A percentile compares a stretch with the other conserved stretches of the same genome.
phyloP scores from a whole-genome alignment of 2,888 invertebrate species.

The Eledona agricola region DNA sequence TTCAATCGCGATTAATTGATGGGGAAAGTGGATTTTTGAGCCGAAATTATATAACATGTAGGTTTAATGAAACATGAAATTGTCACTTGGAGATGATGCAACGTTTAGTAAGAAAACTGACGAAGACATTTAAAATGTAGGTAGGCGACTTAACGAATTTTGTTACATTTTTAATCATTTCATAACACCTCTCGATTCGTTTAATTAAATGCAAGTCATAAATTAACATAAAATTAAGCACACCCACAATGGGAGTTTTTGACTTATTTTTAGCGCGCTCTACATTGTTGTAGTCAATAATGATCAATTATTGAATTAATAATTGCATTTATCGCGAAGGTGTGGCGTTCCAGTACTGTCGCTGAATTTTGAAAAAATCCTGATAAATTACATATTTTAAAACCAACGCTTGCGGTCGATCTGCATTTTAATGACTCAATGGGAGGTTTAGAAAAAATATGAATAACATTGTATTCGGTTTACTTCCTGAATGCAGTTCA shows the following conservation, averaged over 20 bases:
- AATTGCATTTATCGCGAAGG: constrained; percentile 31
- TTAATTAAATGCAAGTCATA: constrained; percentile 28
- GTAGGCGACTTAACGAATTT: constrained; percentile 31
- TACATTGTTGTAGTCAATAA: constrained; percentile 14
- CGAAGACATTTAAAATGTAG: constrained; percentile 28
- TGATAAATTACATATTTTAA: constrained; percentile 33
- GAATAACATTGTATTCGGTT: constrained; percentile 23
- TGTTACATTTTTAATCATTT: constrained; percentile 32
- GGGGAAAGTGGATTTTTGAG: constrained; percentile 24
- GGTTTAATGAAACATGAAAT: constrained; percentile 27
- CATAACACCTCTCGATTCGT: constrained; percentile 16
- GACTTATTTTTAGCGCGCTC: background rate
- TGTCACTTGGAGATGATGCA: constrained; percentile 32
- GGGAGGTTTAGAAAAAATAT: constrained; percentile 14
- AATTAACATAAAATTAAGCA: constrained; percentile 20
- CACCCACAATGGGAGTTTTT: constrained; percentile 23
- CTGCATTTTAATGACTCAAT: constrained; percentile 26
- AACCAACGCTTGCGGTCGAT: constrained; percentile 26
- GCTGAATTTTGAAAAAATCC: constrained; percentile 25
- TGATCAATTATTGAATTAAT: constrained; percentile 33
- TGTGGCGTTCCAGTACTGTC: constrained; percentile 33
- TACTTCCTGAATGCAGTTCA: constrained; percentile 29
- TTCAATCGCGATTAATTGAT: constrained; percentile 28
- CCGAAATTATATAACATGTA: constrained; percentile 22
- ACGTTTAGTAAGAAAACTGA: constrained; percentile 14